Percentiles rank a stretch among this genome's conserved stretches.
These are phyloP conservation scores for Xylocampa areola DNA, from an alignment of 2,888 invertebrate genomes.

Conservation along the genomic window DNA sequence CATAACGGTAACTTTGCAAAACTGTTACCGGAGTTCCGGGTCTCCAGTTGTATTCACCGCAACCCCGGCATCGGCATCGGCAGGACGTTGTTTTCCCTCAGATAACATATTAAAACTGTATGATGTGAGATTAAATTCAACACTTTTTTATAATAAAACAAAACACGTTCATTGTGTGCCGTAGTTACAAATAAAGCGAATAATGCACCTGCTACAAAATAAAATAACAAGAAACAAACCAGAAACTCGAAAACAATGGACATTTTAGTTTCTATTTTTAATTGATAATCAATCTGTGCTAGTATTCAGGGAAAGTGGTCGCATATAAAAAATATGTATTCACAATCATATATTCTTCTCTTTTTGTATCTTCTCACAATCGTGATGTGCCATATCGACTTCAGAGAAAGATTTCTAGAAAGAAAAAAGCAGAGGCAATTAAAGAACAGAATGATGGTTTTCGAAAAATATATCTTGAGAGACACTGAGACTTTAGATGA, in stretches of 20 bases:
- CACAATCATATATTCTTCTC: neutral
- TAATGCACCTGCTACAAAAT: neutral
- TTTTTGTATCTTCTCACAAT: constrained; percentile 4
- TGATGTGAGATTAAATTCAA: too few species aligned
- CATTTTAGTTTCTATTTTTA: constrained; percentile 17
- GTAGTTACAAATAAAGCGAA: too few species aligned
- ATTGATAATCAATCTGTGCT: constrained; percentile 7
- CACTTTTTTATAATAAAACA: too few species aligned
- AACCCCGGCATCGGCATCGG: too few species aligned
- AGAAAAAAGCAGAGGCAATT: constrained; percentile 47
- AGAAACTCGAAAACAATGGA: constrained; percentile 17
- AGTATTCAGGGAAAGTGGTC: constrained; percentile 21
- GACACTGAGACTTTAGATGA: constrained; percentile 64
- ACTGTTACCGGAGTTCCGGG: too few species aligned
- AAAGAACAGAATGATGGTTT: constrained; percentile 35
- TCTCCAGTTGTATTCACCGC: too few species aligned
- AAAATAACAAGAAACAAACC: neutral
- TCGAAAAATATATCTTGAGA: constrained; percentile 50
- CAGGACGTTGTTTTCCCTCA: too few species aligned
- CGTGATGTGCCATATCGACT: constrained; percentile 31
- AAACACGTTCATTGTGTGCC: constrained; percentile 11
- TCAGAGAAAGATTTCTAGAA: constrained; percentile 58
- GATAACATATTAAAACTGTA: too few species aligned
- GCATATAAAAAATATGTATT: constrained; percentile 22
- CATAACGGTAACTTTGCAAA: too few species aligned